Base-by-base conservation (phyloP, 2,888 invertebrate species). In the Nomada fucata region DNA sequence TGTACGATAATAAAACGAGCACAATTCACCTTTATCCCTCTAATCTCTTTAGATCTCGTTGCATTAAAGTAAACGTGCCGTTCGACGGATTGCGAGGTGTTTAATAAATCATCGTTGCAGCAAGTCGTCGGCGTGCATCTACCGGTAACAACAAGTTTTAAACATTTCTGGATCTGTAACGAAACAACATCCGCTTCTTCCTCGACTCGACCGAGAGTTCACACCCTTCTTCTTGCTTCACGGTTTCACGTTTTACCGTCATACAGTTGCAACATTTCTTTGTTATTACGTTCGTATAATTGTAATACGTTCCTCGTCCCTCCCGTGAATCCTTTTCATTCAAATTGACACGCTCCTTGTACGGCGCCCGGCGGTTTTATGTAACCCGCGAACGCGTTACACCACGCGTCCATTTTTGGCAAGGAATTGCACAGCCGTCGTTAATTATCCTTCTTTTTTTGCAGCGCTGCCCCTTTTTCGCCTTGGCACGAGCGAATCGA, bases 271-370 rank as follows among this genome's bases (percentile, higher is more conserved):
- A 60, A 74, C 59, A 79, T 18, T 2, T n/a, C 55, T 69, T 79
- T 72, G 68, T 76, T 59, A 69, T 74, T 68, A 29, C 73, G 55
- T 60, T 70, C 18, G 47, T 13, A 61, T 65, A 65, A 79, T 65
- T 65, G 63, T 61, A 79, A 65, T 68, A 50, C 52, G 20, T 57
- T 44, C 10, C 13, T 26, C 13, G n/a, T 11, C 18, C 15, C 47
- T 53, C 42, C n/a, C 44, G 72, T 55, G 65, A 29, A 76, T 70
- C 68, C 59, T 80, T 85, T 85, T 84, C 84, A 82, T 86, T 87
- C 88, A 85, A 87, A 89, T 88, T 85, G 81, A 82, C 84, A 79
- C 86, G 77, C 76, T 83, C 90, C 90, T 90, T 90, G 82, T 90
- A 90, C 63, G 90, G 90, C 55, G 69, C 18, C 69, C 47, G 52